Evolutionary conservation across 2,113 vertebrate species (phyloP).

Genomic region (Neotoma lepida): DNA sequence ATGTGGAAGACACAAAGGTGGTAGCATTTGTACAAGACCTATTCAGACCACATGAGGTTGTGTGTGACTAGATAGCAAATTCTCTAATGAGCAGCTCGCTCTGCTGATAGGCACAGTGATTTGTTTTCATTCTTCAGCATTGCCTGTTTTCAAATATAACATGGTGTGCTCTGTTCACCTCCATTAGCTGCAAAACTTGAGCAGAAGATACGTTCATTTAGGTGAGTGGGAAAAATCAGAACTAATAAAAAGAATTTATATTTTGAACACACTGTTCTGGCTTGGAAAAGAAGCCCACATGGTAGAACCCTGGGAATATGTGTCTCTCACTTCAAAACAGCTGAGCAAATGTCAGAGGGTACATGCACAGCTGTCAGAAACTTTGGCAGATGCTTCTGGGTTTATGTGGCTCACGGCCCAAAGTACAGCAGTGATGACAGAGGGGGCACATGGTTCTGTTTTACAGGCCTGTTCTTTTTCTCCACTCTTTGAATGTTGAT

Average conservation of each 20-base stretch:
- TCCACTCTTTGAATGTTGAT: conserved; percentile 16
- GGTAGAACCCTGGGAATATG: conserved; percentile 20
- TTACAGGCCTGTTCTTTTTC: not conserved
- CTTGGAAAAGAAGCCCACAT: not conserved
- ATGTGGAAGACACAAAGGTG: conserved; percentile 4
- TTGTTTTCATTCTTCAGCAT: conserved; percentile 58
- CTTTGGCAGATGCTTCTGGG: conserved; percentile 47
- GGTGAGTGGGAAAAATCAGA: conserved; percentile 28
- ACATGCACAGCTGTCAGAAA: conserved; percentile 62
- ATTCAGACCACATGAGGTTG: conserved; percentile 23
- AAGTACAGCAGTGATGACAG: not conserved
- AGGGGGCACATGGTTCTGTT: not conserved
- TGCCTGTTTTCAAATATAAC: not conserved
- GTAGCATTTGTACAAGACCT: conserved; percentile 49
- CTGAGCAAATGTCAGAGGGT: conserved; percentile 68
- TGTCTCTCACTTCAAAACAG: conserved; percentile 44
- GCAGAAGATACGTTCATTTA: conserved; percentile 37
- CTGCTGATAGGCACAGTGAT: conserved; percentile 10
- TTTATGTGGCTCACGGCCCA: conserved; percentile 20
- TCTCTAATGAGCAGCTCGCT: not conserved
- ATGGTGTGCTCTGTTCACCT: not conserved
- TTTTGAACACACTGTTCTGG: conserved; percentile 53
- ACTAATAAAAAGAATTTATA: conserved; percentile 27
- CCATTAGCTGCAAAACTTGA: conserved; percentile 39
- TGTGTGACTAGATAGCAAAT: not conserved